A percentile compares a stretch with the other conserved stretches of the same genome.
These are phyloP conservation scores for Drosophila nr. fundita DNA, from an alignment of 2,888 invertebrate species.

Conservation along the genomic window DNA sequence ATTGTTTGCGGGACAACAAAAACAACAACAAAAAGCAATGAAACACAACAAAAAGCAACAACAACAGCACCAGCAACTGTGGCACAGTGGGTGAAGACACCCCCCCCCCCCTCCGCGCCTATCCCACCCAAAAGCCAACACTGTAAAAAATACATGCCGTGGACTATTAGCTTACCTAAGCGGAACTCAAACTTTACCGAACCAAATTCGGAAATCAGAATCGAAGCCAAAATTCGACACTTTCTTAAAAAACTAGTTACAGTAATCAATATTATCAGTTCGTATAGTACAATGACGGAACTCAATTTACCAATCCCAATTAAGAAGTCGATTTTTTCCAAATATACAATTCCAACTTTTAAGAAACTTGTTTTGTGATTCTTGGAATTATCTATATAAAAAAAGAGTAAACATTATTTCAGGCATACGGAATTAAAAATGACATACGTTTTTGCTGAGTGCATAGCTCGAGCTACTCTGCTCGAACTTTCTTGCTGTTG, in stretches of 20 bases:
- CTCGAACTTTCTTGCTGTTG: neutral
- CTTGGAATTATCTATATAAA: neutral
- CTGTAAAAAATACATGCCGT: neutral
- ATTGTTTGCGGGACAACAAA: slow-evolving; percentile 61
- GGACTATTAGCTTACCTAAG: neutral
- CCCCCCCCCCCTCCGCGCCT: too few species aligned
- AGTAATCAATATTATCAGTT: neutral
- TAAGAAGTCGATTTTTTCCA: neutral
- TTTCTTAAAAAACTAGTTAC: neutral
- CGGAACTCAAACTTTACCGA: neutral
- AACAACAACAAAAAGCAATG: slow-evolving; percentile 22
- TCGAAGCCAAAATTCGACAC: neutral
- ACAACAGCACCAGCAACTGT: slow-evolving; percentile 9
- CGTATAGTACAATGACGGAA: neutral
- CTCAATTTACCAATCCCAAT: neutral
- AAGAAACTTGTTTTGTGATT: neutral
- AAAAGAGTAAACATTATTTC: neutral
- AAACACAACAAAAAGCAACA: slow-evolving; percentile 32
- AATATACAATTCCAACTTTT: neutral
- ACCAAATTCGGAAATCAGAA: neutral
- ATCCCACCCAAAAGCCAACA: neutral
- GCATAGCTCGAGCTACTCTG: neutral
- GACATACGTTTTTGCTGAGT: neutral
- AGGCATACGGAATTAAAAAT: neutral
- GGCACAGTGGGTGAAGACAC: neutral